Evolutionary conservation across 2,797 vertebrate genomes (phyloP).

Genomic region (Channallabes apus): DNA sequence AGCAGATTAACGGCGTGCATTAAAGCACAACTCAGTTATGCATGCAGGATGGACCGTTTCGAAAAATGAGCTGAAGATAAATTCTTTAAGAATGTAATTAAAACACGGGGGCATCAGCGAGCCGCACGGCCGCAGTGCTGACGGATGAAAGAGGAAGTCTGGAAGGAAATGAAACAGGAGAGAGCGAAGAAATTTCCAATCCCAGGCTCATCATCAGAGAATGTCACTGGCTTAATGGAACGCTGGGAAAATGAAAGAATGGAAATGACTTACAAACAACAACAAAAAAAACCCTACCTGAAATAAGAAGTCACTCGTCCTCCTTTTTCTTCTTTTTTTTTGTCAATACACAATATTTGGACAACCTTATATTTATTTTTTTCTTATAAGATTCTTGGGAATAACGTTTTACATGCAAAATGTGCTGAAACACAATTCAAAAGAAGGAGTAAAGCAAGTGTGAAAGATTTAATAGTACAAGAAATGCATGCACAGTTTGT

Average conservation of each 20-base stretch:
- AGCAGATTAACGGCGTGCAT: conserved; percentile 23
- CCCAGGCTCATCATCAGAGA: neutral
- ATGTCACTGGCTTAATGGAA: neutral
- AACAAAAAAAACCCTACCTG: neutral
- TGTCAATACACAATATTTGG: neutral
- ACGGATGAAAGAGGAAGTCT: neutral
- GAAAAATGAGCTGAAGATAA: conserved; percentile 32
- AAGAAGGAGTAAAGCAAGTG: no score
- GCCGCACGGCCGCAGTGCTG: neutral
- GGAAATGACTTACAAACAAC: neutral
- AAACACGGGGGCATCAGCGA: conserved; percentile 14
- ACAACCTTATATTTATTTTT: neutral
- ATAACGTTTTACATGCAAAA: neutral
- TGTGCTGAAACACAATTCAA: neutral
- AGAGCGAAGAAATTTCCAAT: neutral
- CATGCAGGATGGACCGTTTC: conserved; percentile 10
- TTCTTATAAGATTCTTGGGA: neutral
- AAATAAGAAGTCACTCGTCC: neutral
- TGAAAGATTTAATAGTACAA: no score
- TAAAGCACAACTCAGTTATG: conserved; percentile 7
- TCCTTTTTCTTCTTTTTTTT: neutral
- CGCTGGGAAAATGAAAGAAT: neutral
- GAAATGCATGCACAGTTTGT: no score
- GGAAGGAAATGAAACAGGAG: neutral
- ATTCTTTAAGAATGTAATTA: conserved; percentile 22